These are phyloP conservation scores for Aphrocallistes beatrix DNA, from an alignment of 37 sponge, comb jelly and placozoan genomes.

Conservation along the genomic window DNA sequence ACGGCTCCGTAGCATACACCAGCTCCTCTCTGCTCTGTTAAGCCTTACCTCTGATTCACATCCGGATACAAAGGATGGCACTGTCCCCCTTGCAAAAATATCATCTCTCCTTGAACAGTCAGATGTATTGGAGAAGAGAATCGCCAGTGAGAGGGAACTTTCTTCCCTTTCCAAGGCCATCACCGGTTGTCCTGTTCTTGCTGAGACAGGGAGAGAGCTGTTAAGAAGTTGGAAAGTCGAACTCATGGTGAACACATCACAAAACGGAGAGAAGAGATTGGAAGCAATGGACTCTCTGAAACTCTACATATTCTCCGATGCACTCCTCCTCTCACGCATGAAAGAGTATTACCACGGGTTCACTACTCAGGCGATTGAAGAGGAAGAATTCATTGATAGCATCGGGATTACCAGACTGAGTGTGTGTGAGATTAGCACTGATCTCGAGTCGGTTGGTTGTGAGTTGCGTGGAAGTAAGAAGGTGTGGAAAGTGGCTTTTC, in stretches of 20 bases:
- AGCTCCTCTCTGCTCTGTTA: not conserved
- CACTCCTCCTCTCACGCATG: not conserved
- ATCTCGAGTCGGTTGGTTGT: not conserved
- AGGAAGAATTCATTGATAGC: not conserved
- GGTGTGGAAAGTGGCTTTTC: constrained; percentile 7
- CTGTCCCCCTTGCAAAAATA: not conserved
- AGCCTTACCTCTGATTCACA: not conserved
- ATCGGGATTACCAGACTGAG: not conserved
- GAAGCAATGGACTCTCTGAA: not conserved
- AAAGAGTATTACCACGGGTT: not conserved
- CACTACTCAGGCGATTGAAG: not conserved
- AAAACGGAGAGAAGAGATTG: not conserved
- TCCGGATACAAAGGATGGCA: not conserved
- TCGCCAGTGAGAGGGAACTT: not conserved
- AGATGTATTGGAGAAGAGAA: not conserved
- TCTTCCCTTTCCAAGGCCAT: not conserved
- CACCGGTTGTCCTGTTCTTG: not conserved
- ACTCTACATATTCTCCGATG: not conserved
- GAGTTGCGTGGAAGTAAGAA: not conserved
- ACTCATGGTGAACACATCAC: not conserved
- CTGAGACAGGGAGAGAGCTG: not conserved
- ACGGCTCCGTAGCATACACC: not conserved
- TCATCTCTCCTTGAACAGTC: not conserved
- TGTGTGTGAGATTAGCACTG: not conserved
- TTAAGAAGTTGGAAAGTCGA: not conserved